Evolutionary conservation across 2,113 vertebrate species (phyloP), one percentile per base, ranked within the genome.

Genomic region (Polyodon spathula): DNA sequence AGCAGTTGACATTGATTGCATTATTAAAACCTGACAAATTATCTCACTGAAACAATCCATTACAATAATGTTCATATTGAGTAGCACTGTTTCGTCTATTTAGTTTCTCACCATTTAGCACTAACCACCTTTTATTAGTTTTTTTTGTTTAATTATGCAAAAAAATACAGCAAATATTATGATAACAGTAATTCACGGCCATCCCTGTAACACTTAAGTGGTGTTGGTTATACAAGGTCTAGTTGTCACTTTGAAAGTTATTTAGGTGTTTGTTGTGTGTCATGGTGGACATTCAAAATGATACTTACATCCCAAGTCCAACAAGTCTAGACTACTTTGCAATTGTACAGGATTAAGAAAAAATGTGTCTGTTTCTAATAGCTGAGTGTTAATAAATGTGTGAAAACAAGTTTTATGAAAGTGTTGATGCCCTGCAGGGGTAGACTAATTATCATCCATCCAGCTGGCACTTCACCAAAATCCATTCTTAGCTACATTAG

Each of bases 281-380:
- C 73, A 72, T 70, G 54, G 62, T 75, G 69, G 67, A 66, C 73
- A 73, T 76, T 78, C 79, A 76, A 68, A 79, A 75, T 67, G 62
- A 80, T 69, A 74, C 71, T 81, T 76, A 37, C 54, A 66, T 74
- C 68, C 72, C 76, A 37, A 67, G 66, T 64, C 83, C 73, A 71
- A 17, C 65, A 71, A 81, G 77, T 76, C 73, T 64, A 86, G 79
- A 68, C 63, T 76, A 63, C 63, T 39, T 60, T 65, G 63, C 70
- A 72, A 63, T 71, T 81, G 77, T 74, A 79, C 59, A 75, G 75
- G 71, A 81, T 76, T 73, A 78, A 58, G 71, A 81, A 78, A 84
- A 85, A 81, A 86, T 84, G 88, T 81, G 79, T 84, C 84, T 89
- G 83, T 85, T 84, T 84, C 61, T 87, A 88, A 81, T 82, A 86